Conservation (phyloP, 1,140 invertebrate species). For the Polypedilum vanderplanki region DNA sequence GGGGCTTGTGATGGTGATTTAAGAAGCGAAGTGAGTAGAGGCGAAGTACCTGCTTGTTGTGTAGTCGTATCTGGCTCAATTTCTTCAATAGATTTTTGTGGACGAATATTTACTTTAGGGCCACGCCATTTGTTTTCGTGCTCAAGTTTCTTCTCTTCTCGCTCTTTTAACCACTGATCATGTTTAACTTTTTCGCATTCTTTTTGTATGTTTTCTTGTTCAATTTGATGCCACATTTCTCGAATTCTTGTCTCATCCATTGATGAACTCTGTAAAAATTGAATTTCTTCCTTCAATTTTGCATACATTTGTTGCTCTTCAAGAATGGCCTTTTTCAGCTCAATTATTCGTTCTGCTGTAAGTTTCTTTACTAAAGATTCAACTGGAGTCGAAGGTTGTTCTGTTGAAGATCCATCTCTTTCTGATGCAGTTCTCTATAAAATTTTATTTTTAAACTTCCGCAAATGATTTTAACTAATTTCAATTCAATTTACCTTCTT, state of each 20-base stretch:
- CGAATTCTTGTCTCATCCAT: slow-evolving; percentile 60
- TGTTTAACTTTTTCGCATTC: slow-evolving; percentile 58
- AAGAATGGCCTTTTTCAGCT: slow-evolving; percentile 63
- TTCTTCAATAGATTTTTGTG: slow-evolving; percentile 34
- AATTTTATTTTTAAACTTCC: background rate
- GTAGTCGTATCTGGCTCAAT: slow-evolving; percentile 38
- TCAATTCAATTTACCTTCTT: slow-evolving; percentile 52
- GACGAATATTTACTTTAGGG: slow-evolving; percentile 36
- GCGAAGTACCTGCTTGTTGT: slow-evolving; percentile 43
- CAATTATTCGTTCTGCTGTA: slow-evolving; percentile 67
- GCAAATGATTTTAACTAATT: background rate
- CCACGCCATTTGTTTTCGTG: slow-evolving; percentile 50
- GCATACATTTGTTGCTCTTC: slow-evolving; percentile 65
- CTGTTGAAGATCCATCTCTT: slow-evolving; percentile 40
- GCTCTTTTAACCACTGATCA: slow-evolving; percentile 60
- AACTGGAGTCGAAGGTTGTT: slow-evolving; percentile 60
- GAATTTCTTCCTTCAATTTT: slow-evolving; percentile 54
- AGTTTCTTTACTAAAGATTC: slow-evolving; percentile 71
- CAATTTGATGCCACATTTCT: slow-evolving; percentile 64
- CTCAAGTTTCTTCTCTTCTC: slow-evolving; percentile 56
- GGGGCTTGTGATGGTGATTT: slow-evolving; percentile 58
- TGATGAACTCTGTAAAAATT: slow-evolving; percentile 45
- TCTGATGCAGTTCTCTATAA: slow-evolving; percentile 51
- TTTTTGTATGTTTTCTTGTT: slow-evolving; percentile 60
- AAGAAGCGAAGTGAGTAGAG: slow-evolving; percentile 71